Conservation (phyloP, 2,888 invertebrate species). For the Dioctria linearis region DNA sequence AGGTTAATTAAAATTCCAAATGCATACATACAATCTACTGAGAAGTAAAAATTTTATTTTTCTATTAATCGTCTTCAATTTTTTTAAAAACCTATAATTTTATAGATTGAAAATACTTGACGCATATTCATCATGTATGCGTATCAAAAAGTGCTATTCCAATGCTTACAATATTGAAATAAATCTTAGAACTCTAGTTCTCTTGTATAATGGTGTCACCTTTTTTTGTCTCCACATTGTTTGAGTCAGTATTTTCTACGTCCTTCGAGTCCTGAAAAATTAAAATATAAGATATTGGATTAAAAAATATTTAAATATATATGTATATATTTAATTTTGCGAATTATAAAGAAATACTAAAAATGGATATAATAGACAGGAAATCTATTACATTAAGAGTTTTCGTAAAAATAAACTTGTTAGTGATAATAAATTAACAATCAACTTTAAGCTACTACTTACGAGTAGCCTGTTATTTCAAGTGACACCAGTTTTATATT, state of each 20-base stretch:
- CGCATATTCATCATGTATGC: background rate
- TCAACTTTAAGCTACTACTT: too few relatives aligned
- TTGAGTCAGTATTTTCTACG: constrained; percentile 24
- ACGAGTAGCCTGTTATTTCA: too few relatives aligned
- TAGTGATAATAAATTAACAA: too few relatives aligned
- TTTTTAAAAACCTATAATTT: constrained; percentile 15
- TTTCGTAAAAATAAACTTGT: too few relatives aligned
- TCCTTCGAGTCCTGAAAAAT: background rate
- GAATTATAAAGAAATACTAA: too few relatives aligned
- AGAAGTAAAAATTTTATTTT: constrained; percentile 18
- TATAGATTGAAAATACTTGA: background rate
- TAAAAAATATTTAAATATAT: too few relatives aligned
- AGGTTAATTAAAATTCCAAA: too few relatives aligned
- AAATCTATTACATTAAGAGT: too few relatives aligned
- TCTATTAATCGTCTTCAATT: constrained; percentile 1
- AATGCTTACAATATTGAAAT: constrained; percentile 20
- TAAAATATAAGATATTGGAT: too few relatives aligned
- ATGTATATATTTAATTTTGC: too few relatives aligned
- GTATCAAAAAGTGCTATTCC: background rate
- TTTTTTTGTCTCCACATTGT: constrained; percentile 16
- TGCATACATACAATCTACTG: background rate
- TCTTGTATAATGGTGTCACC: background rate
- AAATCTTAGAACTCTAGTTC: background rate
- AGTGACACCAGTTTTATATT: too few relatives aligned
- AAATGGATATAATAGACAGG: too few relatives aligned